A percentile compares a stretch with the other conserved stretches of the same genome.
Evolutionary conservation across 2,113 vertebrate genomes (phyloP).

Genomic region (Muntiacus muntjak): DNA sequence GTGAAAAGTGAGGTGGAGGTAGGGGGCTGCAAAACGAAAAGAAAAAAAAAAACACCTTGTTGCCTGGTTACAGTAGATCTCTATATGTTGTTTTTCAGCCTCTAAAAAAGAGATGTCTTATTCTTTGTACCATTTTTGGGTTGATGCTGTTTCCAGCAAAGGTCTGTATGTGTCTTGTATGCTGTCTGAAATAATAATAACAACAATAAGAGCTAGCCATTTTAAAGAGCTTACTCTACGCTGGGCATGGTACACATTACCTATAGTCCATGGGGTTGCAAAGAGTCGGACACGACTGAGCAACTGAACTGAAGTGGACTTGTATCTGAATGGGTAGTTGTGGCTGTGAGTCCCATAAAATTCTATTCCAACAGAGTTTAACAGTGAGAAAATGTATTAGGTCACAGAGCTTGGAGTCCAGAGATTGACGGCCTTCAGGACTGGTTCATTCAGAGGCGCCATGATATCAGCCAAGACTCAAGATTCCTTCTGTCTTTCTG

Average conservation of each 20-base stretch:
- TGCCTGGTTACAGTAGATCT: slow-evolving; percentile 19
- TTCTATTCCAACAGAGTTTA: background rate
- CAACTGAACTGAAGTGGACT: background rate
- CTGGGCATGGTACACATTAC: background rate
- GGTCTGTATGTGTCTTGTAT: background rate
- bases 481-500: background rate
- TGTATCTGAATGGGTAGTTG: background rate
- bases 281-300: background rate
- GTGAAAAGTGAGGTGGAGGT: background rate
- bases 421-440: background rate
- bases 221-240: background rate
- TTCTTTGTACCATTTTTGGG: background rate
- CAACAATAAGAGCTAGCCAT: background rate
- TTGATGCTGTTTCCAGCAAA: background rate
- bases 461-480: background rate
- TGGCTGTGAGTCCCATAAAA: background rate
- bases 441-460: background rate
- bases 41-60: background rate
- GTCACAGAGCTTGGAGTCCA: background rate
- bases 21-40: background rate
- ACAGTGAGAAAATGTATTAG: background rate
- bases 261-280: background rate
- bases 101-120: background rate
- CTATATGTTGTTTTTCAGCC: background rate
- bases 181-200: background rate